These are phyloP conservation scores for Paragorgia papillata DNA, from an alignment of 92 coral and sea anemone genomes.

Conservation along the genomic window DNA sequence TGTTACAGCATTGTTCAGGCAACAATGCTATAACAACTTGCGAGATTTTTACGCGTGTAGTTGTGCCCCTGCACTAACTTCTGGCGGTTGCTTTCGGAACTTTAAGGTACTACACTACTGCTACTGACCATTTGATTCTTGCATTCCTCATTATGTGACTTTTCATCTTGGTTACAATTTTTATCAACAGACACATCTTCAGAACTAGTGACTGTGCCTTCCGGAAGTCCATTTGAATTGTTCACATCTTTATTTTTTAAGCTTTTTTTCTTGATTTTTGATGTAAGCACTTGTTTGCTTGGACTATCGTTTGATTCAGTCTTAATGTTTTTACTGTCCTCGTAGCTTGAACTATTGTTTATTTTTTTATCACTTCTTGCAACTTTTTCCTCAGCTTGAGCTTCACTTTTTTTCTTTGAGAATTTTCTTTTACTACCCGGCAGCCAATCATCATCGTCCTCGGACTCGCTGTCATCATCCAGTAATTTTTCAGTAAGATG, in stretches of 20 bases:
- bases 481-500: slow-evolving; percentile 11
- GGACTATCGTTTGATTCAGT: slow-evolving; percentile 3
- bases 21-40: too few species aligned
- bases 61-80: too few species aligned
- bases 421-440: slow-evolving; percentile 80
- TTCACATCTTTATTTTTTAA: slow-evolving; percentile 7
- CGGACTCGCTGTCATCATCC: slow-evolving; percentile 31
- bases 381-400: slow-evolving; percentile 25
- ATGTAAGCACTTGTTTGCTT: neutral
- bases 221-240: slow-evolving; percentile 5
- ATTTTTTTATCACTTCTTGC: slow-evolving; percentile 14
- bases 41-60: too few species aligned
- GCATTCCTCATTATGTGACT: neutral
- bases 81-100: too few species aligned
- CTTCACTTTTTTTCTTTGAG: slow-evolving; percentile 15
- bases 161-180: neutral
- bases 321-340: neutral
- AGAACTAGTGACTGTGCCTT: neutral
- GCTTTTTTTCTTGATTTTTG: slow-evolving; percentile 37
- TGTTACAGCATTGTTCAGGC: too few species aligned
- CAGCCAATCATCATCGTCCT: slow-evolving; percentile 84
- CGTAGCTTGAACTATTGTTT: neutral
- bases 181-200: neutral
- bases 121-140: neutral
- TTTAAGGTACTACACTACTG: too few species aligned